Conservation (phyloP, 2,797 vertebrate species). For the Tadarida brasiliensis region DNA sequence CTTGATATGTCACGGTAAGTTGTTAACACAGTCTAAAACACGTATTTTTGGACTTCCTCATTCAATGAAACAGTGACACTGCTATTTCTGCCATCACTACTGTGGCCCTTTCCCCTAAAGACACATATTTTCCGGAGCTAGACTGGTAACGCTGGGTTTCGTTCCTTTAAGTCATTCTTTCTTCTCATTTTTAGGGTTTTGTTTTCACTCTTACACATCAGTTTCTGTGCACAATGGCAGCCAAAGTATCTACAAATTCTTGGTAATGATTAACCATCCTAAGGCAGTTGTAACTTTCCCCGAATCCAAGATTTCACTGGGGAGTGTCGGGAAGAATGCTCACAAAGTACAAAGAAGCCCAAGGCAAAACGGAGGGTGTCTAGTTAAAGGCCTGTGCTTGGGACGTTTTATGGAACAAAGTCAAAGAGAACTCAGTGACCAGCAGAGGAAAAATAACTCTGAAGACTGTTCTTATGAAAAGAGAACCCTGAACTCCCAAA, state of each 20-base stretch:
- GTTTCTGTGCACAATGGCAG: not conserved
- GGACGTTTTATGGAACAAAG: not conserved
- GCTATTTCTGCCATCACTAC: conserved; percentile 40
- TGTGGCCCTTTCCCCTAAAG: not conserved
- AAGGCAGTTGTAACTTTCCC: not conserved
- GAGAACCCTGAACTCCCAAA: not conserved
- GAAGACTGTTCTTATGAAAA: not conserved
- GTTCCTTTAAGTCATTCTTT: not conserved
- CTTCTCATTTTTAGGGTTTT: conserved; percentile 33
- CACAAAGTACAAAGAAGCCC: not conserved
- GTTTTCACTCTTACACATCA: not conserved
- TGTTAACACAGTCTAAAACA: conserved; percentile 26
- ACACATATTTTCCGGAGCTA: not conserved
- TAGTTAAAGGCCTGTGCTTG: not conserved
- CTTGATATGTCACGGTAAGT: not conserved
- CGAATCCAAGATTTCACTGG: not conserved
- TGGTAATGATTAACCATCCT: conserved; percentile 59
- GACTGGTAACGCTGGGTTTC: not conserved
- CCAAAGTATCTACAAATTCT: conserved; percentile 47
- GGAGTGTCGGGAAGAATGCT: not conserved
- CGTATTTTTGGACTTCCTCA: conserved; percentile 62
- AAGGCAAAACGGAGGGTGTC: not conserved
- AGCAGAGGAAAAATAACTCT: not conserved
- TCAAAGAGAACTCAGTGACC: not conserved
- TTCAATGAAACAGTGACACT: conserved; percentile 12